phyloP scores from a whole-genome alignment of 2,113 vertebrate species.

The Falcunculus frontatus region DNA sequence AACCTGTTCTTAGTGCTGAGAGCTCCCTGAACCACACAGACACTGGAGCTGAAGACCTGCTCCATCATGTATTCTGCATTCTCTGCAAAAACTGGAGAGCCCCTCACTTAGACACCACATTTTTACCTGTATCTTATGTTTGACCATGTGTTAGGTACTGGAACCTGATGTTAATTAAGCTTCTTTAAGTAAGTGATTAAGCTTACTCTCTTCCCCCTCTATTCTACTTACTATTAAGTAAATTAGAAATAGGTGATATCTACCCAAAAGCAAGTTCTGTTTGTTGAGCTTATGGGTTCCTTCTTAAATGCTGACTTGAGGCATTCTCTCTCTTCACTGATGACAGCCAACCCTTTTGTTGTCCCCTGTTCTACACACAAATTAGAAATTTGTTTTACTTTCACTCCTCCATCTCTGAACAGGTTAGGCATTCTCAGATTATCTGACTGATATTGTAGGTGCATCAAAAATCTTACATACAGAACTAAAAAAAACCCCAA shows the following conservation, averaged over 20 bases:
- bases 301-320: background rate
- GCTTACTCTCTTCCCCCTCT: background rate
- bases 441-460: background rate
- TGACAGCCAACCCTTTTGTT: background rate
- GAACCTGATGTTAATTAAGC: background rate
- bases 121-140: background rate
- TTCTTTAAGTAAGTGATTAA: background rate
- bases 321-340: background rate
- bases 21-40: background rate
- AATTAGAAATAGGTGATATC: background rate
- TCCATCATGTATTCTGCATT: background rate
- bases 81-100: background rate
- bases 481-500: background rate
- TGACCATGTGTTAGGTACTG: background rate
- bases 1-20: background rate
- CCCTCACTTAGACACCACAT: background rate
- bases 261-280: background rate
- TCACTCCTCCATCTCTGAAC: background rate
- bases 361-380: background rate
- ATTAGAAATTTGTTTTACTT: background rate
- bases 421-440: background rate
- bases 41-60: accelerated
- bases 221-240: background rate
- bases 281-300: background rate
- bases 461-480: accelerated